Evolutionary conservation across 1,140 invertebrate species (phyloP).

Genomic region (Bemisia tabaci): DNA sequence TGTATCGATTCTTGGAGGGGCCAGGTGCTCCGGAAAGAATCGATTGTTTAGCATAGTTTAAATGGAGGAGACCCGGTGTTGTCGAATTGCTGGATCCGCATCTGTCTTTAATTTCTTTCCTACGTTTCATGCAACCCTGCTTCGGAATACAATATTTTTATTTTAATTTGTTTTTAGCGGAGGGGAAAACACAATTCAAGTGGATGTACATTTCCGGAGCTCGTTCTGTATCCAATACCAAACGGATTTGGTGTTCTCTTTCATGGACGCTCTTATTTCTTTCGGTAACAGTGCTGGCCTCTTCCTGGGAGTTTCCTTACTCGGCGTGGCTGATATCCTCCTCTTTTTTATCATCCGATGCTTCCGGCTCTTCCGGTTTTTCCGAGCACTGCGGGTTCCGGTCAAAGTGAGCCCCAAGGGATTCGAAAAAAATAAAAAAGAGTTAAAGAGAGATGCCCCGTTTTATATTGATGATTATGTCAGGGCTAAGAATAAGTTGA

Average conservation of each 20-base stretch:
- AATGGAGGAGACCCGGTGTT: too few species aligned
- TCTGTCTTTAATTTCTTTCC: too few species aligned
- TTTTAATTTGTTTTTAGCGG: conserved; percentile 7
- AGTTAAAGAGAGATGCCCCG: too few species aligned
- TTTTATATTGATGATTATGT: too few species aligned
- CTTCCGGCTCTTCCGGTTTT: not conserved
- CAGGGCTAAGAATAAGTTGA: too few species aligned
- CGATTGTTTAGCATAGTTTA: too few species aligned
- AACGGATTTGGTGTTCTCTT: conserved; percentile 23
- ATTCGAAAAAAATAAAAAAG: too few species aligned
- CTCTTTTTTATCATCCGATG: not conserved
- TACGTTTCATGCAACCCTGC: too few species aligned
- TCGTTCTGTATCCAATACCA: conserved; percentile 18
- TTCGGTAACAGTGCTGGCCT: conserved; percentile 24
- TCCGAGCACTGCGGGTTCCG: not conserved
- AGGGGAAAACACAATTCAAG: not conserved
- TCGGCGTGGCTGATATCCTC: conserved; percentile 22
- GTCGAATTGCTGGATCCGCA: too few species aligned
- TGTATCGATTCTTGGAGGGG: too few species aligned
- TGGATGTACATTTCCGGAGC: conserved; percentile 22
- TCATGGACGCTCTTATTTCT: conserved; percentile 22
- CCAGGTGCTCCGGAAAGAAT: too few species aligned
- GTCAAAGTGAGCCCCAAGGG: not conserved
- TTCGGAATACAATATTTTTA: too few species aligned
- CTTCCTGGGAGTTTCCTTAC: conserved; percentile 24